Conservation (phyloP, 92 coral and sea anemone genomes). For the Porites cylindrica region DNA sequence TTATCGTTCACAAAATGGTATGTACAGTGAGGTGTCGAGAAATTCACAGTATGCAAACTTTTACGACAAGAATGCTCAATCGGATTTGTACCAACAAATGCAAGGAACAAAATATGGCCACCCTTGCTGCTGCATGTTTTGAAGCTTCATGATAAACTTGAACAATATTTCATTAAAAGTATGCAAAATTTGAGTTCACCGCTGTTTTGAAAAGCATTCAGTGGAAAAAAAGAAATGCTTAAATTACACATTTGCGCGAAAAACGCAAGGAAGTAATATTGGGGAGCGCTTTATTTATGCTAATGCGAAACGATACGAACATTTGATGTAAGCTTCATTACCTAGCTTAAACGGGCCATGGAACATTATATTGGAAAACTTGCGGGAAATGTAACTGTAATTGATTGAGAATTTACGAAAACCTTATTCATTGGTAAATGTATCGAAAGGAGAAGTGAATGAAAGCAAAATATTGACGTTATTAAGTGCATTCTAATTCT, state of each 20-base stretch:
- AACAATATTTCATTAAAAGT: background rate
- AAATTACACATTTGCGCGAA: background rate
- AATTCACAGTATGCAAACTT: background rate
- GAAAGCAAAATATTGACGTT: slow-evolving; percentile 18
- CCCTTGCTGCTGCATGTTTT: background rate
- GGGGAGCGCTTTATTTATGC: background rate
- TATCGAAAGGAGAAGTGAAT: background rate
- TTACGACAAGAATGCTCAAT: background rate
- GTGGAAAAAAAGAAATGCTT: background rate
- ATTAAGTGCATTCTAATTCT: slow-evolving; percentile 24
- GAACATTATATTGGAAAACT: background rate
- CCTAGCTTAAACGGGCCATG: background rate
- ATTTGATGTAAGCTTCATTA: background rate
- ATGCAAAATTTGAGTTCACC: background rate
- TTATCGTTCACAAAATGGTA: background rate
- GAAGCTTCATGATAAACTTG: background rate
- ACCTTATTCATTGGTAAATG: background rate
- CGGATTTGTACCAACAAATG: background rate
- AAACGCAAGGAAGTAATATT: background rate
- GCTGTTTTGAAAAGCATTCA: background rate
- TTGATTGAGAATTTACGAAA: background rate
- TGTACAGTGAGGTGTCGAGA: background rate
- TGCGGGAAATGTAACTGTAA: slow-evolving; percentile 8
- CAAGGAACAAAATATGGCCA: background rate
- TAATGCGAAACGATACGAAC: background rate